Evolutionary conservation across 2,113 vertebrate species (phyloP).

Genomic region (Hystrix cristata): DNA sequence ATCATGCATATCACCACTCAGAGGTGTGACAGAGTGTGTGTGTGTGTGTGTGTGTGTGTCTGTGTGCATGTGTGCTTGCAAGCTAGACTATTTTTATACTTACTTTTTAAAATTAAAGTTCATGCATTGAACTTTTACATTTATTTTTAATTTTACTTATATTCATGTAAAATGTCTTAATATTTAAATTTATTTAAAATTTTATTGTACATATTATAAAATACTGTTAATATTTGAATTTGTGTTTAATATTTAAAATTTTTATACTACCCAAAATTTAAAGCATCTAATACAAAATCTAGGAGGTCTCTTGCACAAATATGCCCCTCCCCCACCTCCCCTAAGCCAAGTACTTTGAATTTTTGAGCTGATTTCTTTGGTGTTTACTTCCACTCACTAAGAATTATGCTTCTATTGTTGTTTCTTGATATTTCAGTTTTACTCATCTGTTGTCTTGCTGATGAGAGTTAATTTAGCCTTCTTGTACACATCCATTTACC

Average conservation of each 20-base stretch:
- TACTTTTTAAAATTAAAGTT: neutral
- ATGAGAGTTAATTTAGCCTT: neutral
- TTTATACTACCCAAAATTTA: neutral
- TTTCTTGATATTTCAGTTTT: neutral
- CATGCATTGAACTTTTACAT: neutral
- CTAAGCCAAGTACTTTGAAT: neutral
- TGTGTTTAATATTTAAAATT: neutral
- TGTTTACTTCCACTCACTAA: neutral
- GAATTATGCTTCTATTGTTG: neutral
- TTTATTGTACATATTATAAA: neutral
- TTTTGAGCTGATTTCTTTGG: neutral
- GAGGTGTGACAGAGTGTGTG: neutral
- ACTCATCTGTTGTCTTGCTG: neutral
- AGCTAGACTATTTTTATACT: neutral
- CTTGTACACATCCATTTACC: fast-evolving
- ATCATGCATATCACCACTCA: fast-evolving
- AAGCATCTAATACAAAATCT: neutral
- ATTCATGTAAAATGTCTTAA: neutral
- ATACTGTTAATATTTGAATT: neutral
- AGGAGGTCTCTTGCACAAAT: neutral
- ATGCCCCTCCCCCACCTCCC: neutral
- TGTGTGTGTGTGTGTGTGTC: too few species aligned
- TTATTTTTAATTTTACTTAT: neutral
- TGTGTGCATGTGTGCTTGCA: neutral
- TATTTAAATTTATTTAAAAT: neutral